Base-by-base conservation (phyloP, 2,888 invertebrate species). In the Troides aeacus region DNA sequence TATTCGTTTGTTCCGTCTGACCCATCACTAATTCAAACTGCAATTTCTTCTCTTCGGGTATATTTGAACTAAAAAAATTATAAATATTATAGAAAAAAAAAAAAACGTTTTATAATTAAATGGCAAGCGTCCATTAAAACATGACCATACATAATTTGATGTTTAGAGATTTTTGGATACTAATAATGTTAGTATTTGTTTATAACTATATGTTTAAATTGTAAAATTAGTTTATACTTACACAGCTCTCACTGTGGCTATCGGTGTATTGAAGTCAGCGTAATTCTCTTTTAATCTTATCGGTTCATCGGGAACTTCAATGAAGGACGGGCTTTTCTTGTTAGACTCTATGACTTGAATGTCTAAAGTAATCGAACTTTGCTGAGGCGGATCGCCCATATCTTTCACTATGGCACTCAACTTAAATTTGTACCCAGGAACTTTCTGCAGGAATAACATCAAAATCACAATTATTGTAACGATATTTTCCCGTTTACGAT, bases 301-400 rank as follows among this genome's bases (percentile, higher is more conserved):
- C 72, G 95, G 94, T 68, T 93, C 92, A 71, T 88, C 80, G n/a
- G 94, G 94, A 73, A 93, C 93, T 74, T 93, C 91, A 66, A 94
- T 93, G 80, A 97, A 97, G 62, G 94, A 93, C 53, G 97, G 97
- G 74, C 96, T 96, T 86, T 96, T 97, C 91, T 96, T 97, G 85
- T 96, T 96, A n/a, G 96, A 97, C 80, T 96, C 97, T 8, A 97
- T 97, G 42, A 98, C 96, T 74, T 95, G 94, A 75, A 99, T 97
- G 76, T 96, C 95, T 73, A 99, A 94, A 81, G 95, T 95, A 73
- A 97, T 97, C 66, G 94, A 93, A 74, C 95, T 95, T 79, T 94
- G 94, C 78, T 94, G 94, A 12, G 94, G 93, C 17, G 91, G 93
- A 24, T 87, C 86, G 0, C 97, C 97, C 84, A 94, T 94, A 87